Percentiles rank a stretch among this genome's conserved stretches.
phyloP scores from a whole-genome alignment of 2,113 vertebrate species.

The Ginglymostoma cirratum region DNA sequence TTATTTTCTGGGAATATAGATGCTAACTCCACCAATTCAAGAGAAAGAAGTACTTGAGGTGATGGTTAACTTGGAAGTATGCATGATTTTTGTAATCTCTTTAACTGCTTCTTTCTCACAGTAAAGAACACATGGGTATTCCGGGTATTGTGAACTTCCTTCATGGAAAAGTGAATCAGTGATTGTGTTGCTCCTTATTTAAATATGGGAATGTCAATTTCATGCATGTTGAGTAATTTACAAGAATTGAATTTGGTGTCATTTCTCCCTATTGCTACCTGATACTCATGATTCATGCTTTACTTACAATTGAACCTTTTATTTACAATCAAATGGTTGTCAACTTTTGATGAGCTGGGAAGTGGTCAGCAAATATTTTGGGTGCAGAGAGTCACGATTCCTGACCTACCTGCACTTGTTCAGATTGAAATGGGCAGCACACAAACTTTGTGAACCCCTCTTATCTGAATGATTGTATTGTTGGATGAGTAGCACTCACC shows the following conservation, averaged over 20 bases:
- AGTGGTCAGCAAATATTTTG: not conserved
- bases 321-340: conserved; percentile 29
- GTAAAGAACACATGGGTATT: not conserved
- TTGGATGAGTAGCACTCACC: not conserved
- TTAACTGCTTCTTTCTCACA: not conserved
- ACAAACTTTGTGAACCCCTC: not conserved
- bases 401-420: not conserved
- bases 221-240: not conserved
- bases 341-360: not conserved
- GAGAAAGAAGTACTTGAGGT: not conserved
- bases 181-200: not conserved
- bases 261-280: not conserved
- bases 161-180: not conserved
- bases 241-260: not conserved
- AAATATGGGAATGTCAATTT: not conserved
- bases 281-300: conserved; percentile 29
- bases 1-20: not conserved
- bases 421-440: too few relatives aligned
- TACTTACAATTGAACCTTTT: conserved; percentile 39
- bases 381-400: not conserved
- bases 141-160: not conserved
- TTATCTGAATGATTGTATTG: not conserved
- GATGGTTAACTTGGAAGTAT: not conserved
- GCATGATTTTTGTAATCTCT: not conserved
- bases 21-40: not conserved